Base-by-base conservation (phyloP, 2,113 vertebrate genomes). In the Lamprotornis superbus region DNA sequence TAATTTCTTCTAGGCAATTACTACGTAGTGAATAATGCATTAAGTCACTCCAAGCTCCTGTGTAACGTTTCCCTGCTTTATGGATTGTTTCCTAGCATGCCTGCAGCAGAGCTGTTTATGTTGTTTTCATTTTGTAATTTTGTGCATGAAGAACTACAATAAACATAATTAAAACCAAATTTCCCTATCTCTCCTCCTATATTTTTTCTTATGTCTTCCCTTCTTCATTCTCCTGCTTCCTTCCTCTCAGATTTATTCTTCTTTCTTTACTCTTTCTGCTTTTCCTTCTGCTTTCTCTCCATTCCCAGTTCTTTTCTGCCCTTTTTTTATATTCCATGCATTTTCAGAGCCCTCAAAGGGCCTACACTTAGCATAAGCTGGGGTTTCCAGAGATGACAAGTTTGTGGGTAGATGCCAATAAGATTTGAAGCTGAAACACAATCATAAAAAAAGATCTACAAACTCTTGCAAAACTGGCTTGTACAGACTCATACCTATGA, bases 161-260 rank as follows among this genome's bases (percentile, higher is more conserved):
- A 95, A 94, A 95, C 85, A 76, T 94, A 96, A 96, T 93, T 96
- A 96, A 96, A 95, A 64, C 30, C n/a, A 93, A 93, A 95, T 93
- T 95, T 96, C 85, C 65, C 73, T 92, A 6, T 94, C 93, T 93
- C 37, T 68, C 25, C 27, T 93, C 44, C 65, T 83, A 53, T 81
- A 94, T 86, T 86, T 90, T 60, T 94, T 86, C 49, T 63, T 0
- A 0, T 33, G 80, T 92, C 73, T 94, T 91, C n/a, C 42, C 4
- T 57, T 93, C 44, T 84, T 74, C 52, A 59, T 83, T 94, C 22
- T 67, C 15, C 8, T 59, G 10, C 52, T 92, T 74, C 19, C 33
- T 73, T 90, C 78, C 33, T 82, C 55, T 93, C 22, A 40, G 15
- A 56, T 81, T 40, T 53, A 12, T 80, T 84, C 77, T 61, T 35